Conservation (phyloP, 2,113 vertebrate genomes). For the Promerops cafer region DNA sequence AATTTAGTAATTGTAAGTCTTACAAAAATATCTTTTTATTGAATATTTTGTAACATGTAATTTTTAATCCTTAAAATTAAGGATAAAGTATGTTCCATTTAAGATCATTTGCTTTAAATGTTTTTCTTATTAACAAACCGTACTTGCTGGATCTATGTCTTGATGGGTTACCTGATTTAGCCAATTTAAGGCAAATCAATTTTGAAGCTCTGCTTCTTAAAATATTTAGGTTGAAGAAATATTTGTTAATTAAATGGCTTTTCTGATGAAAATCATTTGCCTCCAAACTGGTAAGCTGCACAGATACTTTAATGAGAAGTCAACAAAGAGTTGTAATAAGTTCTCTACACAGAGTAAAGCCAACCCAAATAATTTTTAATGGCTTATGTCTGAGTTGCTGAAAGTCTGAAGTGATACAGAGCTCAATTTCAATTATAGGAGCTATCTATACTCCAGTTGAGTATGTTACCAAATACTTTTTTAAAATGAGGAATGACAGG, state of each 20-base stretch:
- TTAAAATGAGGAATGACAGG: not conserved
- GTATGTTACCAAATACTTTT: not conserved
- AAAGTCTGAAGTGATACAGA: not conserved
- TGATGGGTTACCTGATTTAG: not conserved
- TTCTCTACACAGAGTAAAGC: not conserved
- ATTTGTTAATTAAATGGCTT: not conserved
- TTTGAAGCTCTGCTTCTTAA: not conserved
- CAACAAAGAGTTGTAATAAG: not conserved
- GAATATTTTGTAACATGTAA: not conserved
- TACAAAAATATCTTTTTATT: not conserved
- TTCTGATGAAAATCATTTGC: not conserved
- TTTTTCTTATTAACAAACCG: not conserved
- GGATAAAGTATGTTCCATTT: not conserved
- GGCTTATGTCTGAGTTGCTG: not conserved
- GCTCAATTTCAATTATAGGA: not conserved
- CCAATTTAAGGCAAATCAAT: not conserved
- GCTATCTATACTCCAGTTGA: not conserved
- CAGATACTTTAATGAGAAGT: not conserved
- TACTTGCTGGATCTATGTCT: not conserved
- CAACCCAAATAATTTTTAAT: not conserved
- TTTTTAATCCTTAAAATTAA: not conserved
- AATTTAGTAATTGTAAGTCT: slow-evolving; percentile 4
- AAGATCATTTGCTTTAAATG: not conserved
- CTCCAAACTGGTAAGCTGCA: not conserved
- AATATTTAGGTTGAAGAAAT: not conserved